Evolutionary conservation across 2,113 vertebrate genomes (phyloP).

Genomic region (Dipodomys merriami): DNA sequence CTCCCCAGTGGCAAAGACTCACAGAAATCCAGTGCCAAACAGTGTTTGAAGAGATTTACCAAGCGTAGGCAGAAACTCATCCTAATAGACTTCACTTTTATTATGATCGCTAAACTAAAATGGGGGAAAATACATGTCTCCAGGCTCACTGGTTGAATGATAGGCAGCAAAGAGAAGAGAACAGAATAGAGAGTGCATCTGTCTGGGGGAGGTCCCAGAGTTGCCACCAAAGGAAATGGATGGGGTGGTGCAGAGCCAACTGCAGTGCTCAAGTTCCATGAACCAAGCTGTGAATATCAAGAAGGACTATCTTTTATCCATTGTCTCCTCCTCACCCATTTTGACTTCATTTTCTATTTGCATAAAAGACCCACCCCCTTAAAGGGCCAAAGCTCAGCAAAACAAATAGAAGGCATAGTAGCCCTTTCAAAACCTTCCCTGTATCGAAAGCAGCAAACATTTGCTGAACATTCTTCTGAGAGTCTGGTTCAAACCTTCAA

Average conservation of each 20-base stretch:
- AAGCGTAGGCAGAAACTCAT: slow-evolving; percentile 71
- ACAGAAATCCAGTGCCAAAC: slow-evolving; percentile 49
- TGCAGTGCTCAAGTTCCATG: background rate
- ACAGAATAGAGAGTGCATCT: rapidly evolving
- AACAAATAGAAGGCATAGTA: background rate
- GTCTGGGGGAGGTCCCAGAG: background rate
- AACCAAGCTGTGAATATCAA: background rate
- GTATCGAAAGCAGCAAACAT: background rate
- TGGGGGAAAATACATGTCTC: slow-evolving; percentile 64
- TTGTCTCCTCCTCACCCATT: background rate
- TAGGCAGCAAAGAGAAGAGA: background rate
- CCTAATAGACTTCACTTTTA: slow-evolving; percentile 76
- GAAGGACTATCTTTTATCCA: background rate
- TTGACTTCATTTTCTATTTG: background rate
- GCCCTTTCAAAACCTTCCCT: background rate
- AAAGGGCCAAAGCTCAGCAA: background rate
- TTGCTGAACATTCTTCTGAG: background rate
- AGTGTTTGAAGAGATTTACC: slow-evolving; percentile 79
- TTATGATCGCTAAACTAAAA: slow-evolving; percentile 77
- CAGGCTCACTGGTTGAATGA: slow-evolving; percentile 60
- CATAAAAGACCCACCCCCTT: background rate
- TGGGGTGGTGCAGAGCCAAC: background rate
- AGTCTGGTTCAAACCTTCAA: background rate
- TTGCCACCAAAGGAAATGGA: background rate
- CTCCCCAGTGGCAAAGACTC: slow-evolving; percentile 70